Evolutionary conservation across 2,797 vertebrate genomes (phyloP).

Genomic region (Meriones psammophilus): DNA sequence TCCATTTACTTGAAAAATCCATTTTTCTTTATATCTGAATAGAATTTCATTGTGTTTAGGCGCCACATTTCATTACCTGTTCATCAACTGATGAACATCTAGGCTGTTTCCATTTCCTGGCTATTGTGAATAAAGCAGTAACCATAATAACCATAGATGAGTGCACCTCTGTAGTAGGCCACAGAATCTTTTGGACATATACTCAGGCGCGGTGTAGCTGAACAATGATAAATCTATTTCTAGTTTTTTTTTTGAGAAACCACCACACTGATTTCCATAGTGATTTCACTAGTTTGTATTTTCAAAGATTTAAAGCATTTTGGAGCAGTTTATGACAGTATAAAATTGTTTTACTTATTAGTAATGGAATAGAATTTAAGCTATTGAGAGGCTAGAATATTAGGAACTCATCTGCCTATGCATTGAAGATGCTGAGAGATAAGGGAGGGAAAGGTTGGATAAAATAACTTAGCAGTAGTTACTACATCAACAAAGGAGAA

Average conservation of each 20-base stretch:
- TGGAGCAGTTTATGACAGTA: background rate
- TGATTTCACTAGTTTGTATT: background rate
- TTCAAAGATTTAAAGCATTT: background rate
- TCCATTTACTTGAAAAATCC: background rate
- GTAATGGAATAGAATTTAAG: conserved; percentile 37
- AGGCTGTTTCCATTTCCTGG: conserved; percentile 10
- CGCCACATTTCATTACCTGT: background rate
- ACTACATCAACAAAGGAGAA: conserved; percentile 55
- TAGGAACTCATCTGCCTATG: background rate
- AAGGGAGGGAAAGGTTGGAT: background rate
- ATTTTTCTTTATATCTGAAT: background rate
- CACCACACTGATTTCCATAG: background rate
- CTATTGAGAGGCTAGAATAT: conserved; percentile 32
- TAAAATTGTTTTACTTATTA: conserved; percentile 14
- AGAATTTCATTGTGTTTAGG: background rate
- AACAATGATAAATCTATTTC: background rate
- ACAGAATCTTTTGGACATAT: background rate
- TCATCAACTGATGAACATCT: background rate
- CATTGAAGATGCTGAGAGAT: conserved; percentile 31
- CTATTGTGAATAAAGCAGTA: background rate
- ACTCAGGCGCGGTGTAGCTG: background rate
- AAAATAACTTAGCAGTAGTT: conserved; percentile 59
- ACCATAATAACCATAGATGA: background rate
- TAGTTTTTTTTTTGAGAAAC: background rate
- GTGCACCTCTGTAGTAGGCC: background rate